Base-by-base conservation (phyloP, 1,140 invertebrate genomes). In the Gyrodactylus bullatarudis region DNA sequence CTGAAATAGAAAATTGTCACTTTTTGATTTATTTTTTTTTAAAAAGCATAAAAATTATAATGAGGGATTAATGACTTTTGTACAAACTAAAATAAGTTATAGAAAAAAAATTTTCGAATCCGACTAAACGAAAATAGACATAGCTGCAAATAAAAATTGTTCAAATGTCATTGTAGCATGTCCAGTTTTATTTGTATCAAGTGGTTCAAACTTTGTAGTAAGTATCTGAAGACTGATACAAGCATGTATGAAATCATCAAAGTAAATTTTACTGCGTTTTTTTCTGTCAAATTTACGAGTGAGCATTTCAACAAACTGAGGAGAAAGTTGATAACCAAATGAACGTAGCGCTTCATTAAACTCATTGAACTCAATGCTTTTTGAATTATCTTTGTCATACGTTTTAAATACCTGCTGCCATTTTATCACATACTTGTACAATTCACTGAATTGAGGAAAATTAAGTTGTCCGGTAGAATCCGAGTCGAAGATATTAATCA, bases 401-500 rank as follows among this genome's bases (percentile, higher is more conserved):
- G 85, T 85, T 78, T 87, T 85, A 81, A 90, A 91, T 1, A 87
- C 86, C 20, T 75, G 76, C 73, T 77, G 78, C 89, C 89, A 91
- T 76, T 89, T 85, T 78, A 89, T 89, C 27, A 92, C 86, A 77
- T 91, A 93, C 71, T 85, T 87, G 80, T 87, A 93, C 8, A 93
- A 81, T 76, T 87, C 86, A 77, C 87, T 86, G 79, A 92, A 93
- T 81, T 91, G 88, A 76, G 85, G 83, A 0, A 90, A 73, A 79
- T 89, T 87, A 76, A 93, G 90, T n/a, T 86, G 86, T n/a, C 88
- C 89, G 75, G 83, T 86, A 76, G 86, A 85, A 78, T 89, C 87
- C 76, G 84, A 84, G 79, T 91, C 89, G 84, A 91, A 92, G 87
- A 92, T 88, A 88, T 87, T 86, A 77, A 91, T 89, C 88, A 92